These are phyloP conservation scores for Myrmecophaga tridactyla DNA, from an alignment of 2,113 vertebrate species.

Conservation along the genomic window DNA sequence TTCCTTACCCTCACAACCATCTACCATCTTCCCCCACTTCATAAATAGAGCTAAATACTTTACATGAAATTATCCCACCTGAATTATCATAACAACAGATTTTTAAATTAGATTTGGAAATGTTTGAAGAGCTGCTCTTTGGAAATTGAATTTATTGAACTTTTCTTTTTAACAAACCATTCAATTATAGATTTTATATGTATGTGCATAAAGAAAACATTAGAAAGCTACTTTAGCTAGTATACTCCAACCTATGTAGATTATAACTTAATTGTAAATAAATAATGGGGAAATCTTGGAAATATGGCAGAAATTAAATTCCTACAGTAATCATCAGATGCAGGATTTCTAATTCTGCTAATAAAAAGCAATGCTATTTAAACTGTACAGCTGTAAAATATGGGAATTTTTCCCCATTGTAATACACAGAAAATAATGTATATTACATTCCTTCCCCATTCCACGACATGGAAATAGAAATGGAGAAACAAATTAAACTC, in stretches of 20 bases:
- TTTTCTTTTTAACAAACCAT: not conserved
- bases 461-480: slow-evolving; percentile 21
- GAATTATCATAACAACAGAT: not conserved
- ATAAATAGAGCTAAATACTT: not conserved
- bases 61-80: not conserved
- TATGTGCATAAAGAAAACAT: not conserved
- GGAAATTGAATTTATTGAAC: not conserved
- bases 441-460: not conserved
- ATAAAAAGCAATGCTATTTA: not conserved
- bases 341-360: not conserved
- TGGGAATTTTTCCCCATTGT: not conserved
- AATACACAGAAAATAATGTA: not conserved
- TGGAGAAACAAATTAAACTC: slow-evolving; percentile 54
- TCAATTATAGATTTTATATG: not conserved
- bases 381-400: not conserved
- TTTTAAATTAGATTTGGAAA: not conserved
- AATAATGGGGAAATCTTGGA: not conserved
- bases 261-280: not conserved
- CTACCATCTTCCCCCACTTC: not conserved
- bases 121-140: not conserved
- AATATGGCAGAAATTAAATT: not conserved
- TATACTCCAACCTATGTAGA: not conserved
- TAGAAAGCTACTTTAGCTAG: not conserved
- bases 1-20: not conserved
- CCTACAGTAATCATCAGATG: not conserved